Evolutionary conservation across 2,888 invertebrate genomes (phyloP), one percentile per base, ranked within the genome.

Genomic region (Eristalinus sepulchralis): DNA sequence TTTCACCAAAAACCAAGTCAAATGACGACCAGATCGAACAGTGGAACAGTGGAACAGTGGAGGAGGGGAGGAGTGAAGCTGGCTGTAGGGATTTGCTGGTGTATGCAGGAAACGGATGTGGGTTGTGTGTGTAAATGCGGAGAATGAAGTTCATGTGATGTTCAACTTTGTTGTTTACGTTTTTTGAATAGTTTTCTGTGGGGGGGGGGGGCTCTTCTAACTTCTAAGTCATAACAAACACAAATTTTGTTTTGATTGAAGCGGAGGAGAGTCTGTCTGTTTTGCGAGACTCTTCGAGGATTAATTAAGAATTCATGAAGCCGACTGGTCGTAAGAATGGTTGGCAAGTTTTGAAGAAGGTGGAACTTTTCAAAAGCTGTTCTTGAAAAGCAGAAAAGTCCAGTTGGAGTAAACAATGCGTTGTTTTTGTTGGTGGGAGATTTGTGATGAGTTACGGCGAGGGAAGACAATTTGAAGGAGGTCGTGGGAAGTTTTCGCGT

Each of bases 121-220:
- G 57, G 10, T 31, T 70, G 68, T 59, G 33, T 33, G 33, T 64
- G 53, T 64, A 60, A 60, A 53, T 24, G 11, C 57, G 22, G 22
- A 24, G 57, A 47, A 47, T 47, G 60, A 9, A 34, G 36, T 63
- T 71, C 34, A 27, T 72, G 66, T 71, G 79, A 66, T 79, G 79
- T 11, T 72, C 66, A 79, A 79, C 64, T 79, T 79, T 66, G 17
- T 78, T 78, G 78, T 79, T 79, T 72, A 53, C 66, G 59, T 79
- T 79, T 66, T 27, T 63, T 17, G 33, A 53, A 79, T 72, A 71
- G 62, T 79, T 78, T 71, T 66, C 59, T 24, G n/a, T 36, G 6
- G 9, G 34, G 13, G 2, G 8, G 55, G 34, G 31, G 17, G 27
- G 53, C 36, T 57, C 57, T 76, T 67, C n/a, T 47, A 64, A 34